These are phyloP conservation scores for Drosophila maculinotata DNA, from an alignment of 2,888 invertebrate species.

Conservation along the genomic window DNA sequence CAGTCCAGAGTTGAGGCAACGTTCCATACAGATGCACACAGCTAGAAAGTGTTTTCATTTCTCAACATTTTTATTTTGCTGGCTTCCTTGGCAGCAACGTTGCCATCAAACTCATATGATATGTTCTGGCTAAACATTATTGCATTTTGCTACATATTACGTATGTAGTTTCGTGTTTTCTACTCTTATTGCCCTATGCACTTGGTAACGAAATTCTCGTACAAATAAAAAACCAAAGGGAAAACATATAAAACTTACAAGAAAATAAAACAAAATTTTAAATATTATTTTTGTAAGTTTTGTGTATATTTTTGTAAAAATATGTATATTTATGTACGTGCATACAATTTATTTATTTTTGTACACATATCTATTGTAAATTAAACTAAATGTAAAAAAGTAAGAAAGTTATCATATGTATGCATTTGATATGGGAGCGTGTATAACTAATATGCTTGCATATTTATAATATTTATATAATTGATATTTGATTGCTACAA, in stretches of 20 bases:
- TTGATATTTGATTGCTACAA: slow-evolving; percentile 45
- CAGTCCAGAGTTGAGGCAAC: slow-evolving; percentile 65
- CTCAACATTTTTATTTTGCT: background rate
- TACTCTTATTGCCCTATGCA: slow-evolving; percentile 69
- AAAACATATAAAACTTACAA: slow-evolving; percentile 2
- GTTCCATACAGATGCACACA: slow-evolving; percentile 16
- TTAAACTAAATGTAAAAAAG: slow-evolving; percentile 45
- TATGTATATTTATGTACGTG: slow-evolving; percentile 41
- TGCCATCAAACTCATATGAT: slow-evolving; percentile 48
- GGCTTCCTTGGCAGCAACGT: slow-evolving; percentile 16
- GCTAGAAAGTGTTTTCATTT: slow-evolving; percentile 1
- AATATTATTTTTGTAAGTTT: slow-evolving; percentile 16
- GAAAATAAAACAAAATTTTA: slow-evolving; percentile 19
- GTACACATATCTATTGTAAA: slow-evolving; percentile 40
- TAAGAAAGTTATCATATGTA: slow-evolving; percentile 49
- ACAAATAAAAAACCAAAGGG: background rate
- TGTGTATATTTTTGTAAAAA: slow-evolving; percentile 58
- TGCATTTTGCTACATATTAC: slow-evolving; percentile 44
- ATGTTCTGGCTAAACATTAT: slow-evolving; percentile 57
- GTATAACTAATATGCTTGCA: slow-evolving; percentile 50
- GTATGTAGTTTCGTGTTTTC: slow-evolving; percentile 19
- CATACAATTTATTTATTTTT: slow-evolving; percentile 8
- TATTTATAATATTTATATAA: slow-evolving; percentile 41
- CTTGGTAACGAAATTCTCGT: slow-evolving; percentile 15
- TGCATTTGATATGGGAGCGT: slow-evolving; percentile 65